Base-by-base conservation (phyloP, 1,140 invertebrate genomes). In the Lucilia sericata region DNA sequence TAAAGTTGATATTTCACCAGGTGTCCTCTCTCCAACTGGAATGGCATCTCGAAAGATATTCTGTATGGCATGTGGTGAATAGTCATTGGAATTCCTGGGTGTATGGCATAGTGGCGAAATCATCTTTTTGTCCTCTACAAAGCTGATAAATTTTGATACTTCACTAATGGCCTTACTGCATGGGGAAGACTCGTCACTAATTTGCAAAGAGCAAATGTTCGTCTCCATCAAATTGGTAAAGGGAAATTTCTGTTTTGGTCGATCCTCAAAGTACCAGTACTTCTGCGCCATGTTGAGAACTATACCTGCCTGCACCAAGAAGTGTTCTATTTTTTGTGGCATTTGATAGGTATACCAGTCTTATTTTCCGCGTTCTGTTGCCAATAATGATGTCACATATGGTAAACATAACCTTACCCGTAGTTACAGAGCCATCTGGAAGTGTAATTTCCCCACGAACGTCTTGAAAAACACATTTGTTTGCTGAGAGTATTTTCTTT, bases 371-470 rank as follows among this genome's bases (percentile, higher is more conserved):
- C 36, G 8, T 3, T 36, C 17, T 17, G 47, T 49, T 49, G 5
- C 78, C 78, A 49, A 81, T 81, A 1, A 49, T 47, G 12, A 81
- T 49, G n/a, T 81, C 42, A 9, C 78, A 81, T 12, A 81, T 81
- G 13, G 42, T 81, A 13, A 21, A 21, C 19, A n/a, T 19, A 14
- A 81, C 34, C 4, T 19, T 42, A 19, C 47, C 17, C 2, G 65
- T 70, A 19, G n/a, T 3, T 1, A 8, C 7, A 2, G 65, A 19
- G 21, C 13, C 65, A 17, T n/a, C n/a, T 19, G 65, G 13, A 3
- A 70, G 13, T 9, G n/a, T n/a, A 19, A 70, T 21, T 30, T 74
- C 74, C 4, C 21, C 74, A 30, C 30, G 19, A 10, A 74, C 25
- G 8, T 74, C 21, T 74, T 74, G 74, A 9, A 74, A 74, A 13